phyloP scores from a whole-genome alignment of 92 coral and sea anemone genomes.

The Palythoa heliodiscus region DNA sequence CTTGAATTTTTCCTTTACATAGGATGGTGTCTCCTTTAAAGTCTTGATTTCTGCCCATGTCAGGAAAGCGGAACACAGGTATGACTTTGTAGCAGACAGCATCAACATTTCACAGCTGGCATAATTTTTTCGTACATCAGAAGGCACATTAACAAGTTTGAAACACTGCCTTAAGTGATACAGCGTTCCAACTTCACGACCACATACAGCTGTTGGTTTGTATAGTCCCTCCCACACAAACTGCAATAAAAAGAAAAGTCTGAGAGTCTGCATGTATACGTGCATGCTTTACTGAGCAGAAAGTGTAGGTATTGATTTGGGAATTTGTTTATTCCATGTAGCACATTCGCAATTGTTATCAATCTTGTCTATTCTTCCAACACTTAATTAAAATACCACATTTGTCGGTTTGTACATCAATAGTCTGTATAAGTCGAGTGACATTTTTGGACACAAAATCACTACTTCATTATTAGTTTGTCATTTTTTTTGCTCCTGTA shows the following conservation, averaged over 20 bases:
- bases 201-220: slow-evolving; percentile 17
- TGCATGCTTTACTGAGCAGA: slow-evolving; percentile 10
- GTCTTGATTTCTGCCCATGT: slow-evolving; percentile 51
- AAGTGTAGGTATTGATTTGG: not conserved
- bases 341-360: not conserved
- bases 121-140: slow-evolving; percentile 65
- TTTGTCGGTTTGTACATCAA: too few species aligned
- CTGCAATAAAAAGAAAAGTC: slow-evolving; percentile 11
- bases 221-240: slow-evolving; percentile 19
- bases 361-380: slow-evolving; percentile 9
- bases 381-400: not conserved
- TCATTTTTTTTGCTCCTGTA: too few species aligned
- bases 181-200: slow-evolving; percentile 64
- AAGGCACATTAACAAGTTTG: slow-evolving; percentile 59
- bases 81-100: slow-evolving; percentile 72
- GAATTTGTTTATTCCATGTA: not conserved
- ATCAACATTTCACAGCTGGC: slow-evolving; percentile 57
- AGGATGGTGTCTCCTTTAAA: slow-evolving; percentile 22
- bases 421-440: too few species aligned
- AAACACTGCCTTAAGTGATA: slow-evolving; percentile 68
- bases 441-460: too few species aligned
- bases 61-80: slow-evolving; percentile 69
- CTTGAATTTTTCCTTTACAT: slow-evolving; percentile 8
- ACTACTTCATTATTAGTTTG: too few species aligned
- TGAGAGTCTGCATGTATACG: not conserved